A percentile compares a stretch with the other conserved stretches of the same genome.
Evolutionary conservation across 2,113 vertebrate genomes (phyloP).

Genomic region (Cichladusa arquata): DNA sequence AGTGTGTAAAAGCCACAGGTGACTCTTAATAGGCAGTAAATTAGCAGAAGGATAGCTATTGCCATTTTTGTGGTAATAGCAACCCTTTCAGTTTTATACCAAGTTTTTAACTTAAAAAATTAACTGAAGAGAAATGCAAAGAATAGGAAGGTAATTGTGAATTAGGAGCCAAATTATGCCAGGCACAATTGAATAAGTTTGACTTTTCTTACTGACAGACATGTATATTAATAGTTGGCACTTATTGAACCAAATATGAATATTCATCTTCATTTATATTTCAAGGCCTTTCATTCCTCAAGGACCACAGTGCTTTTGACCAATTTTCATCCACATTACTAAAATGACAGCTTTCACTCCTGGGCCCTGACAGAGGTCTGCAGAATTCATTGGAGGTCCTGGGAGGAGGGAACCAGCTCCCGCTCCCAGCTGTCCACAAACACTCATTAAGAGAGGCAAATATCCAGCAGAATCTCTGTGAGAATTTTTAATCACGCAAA

Average conservation of each 20-base stretch:
- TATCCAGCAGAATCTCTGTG: constrained; percentile 98
- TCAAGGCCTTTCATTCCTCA: constrained; percentile 93
- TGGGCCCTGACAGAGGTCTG: constrained; percentile 97
- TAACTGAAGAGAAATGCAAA: constrained; percentile 52
- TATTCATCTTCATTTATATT: constrained; percentile 99
- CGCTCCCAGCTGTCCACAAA: constrained; percentile 99
- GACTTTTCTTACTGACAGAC: constrained; percentile 90
- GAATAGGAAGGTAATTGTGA: constrained; percentile 88
- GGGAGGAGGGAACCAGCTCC: constrained; percentile 82
- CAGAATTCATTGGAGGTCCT: constrained; percentile 90
- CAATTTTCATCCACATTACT: constrained; percentile 94
- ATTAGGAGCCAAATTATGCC: constrained; percentile 88
- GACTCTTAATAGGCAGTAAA: background rate
- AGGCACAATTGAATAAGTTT: constrained; percentile 77
- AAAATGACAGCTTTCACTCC: constrained; percentile 98
- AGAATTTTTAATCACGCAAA: constrained; percentile 99
- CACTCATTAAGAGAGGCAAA: constrained; percentile 99
- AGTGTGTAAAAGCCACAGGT: constrained; percentile 35
- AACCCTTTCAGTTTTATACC: background rate
- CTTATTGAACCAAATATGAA: constrained; percentile 98
- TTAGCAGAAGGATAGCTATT: background rate
- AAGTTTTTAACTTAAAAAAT: constrained; percentile 13
- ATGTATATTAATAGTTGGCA: constrained; percentile 99
- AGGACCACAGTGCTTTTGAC: constrained; percentile 87
- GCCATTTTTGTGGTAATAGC: background rate